Conservation (phyloP, 2,113 vertebrate genomes). For the Scomber colias region DNA sequence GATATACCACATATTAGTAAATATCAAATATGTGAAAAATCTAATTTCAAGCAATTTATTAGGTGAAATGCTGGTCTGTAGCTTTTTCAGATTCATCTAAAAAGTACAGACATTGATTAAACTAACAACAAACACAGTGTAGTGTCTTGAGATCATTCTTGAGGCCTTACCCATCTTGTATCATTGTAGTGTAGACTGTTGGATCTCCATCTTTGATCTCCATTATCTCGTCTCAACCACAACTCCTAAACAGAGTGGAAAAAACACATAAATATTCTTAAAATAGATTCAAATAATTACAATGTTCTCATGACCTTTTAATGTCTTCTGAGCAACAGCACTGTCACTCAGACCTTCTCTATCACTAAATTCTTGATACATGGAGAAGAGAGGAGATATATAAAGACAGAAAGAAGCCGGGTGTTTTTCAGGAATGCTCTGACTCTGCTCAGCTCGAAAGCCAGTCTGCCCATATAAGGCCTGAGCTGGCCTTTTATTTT, state of each 20-base stretch:
- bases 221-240: background rate
- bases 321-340: background rate
- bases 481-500: constrained; percentile 74
- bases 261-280: background rate
- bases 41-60: no score
- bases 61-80: no score
- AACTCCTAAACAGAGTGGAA: constrained; percentile 4
- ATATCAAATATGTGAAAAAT: no score
- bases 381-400: background rate
- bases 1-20: no score
- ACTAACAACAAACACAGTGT: background rate
- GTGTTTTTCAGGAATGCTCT: constrained; percentile 51
- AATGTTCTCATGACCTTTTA: background rate
- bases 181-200: background rate
- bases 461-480: constrained; percentile 83
- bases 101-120: background rate
- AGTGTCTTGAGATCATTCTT: no score
- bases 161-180: background rate
- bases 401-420: background rate
- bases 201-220: background rate
- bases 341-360: background rate
- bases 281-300: background rate
- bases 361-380: background rate
- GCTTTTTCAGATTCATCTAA: no score
- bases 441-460: constrained; percentile 71